Evolutionary conservation across 2,113 vertebrate genomes (phyloP), one percentile per base, ranked within the genome.

Genomic region (Cryptomyrus ogoouensis): DNA sequence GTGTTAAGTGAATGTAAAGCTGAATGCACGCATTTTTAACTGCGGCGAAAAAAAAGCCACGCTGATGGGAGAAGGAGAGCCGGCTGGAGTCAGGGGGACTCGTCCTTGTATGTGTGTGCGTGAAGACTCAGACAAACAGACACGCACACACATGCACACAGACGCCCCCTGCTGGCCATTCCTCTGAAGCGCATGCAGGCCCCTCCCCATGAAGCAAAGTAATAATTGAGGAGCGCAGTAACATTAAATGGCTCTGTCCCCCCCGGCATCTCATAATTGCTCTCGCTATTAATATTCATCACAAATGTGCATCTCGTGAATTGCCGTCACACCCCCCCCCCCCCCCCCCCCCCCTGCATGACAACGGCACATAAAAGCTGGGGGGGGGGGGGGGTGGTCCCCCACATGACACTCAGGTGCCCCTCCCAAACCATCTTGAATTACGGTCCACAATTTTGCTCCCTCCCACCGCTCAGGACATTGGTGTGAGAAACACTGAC

Each of bases 171-270:
- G 24, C 24, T 85, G 47, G 46, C 12, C 10, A 21, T 50, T 31
- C 83, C 19, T 15, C 24, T 12, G 83, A 49, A 88, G 77, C 39
- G 58, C 77, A n/a, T n/a, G n/a, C 24, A 5, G 49, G 83, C n/a
- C 83, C 19, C 46, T 31, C 47, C 24, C 10, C 47, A 31, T 13
- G 83, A 50, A 88, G 84, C 10, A 58, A 52, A 66, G 56, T 87
- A 74, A 80, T 90, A 88, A 91, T 91, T 91, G 84, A 92, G 83
- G 80, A 87, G 87, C 49, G 44, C 84, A 83, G 85, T 88, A 31
- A 88, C 87, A 90, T 91, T 91, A 27, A 85, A 49, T 31, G 56
- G 89, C 87, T 62, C 50, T 86, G 83, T 27, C 70, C 31, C 80
- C n/a, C 21, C 12, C 49, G 39, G 58, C 58, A 39, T 6, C 42